phyloP scores from a whole-genome alignment of 2,888 invertebrate genomes.

The Allygus modestus region DNA sequence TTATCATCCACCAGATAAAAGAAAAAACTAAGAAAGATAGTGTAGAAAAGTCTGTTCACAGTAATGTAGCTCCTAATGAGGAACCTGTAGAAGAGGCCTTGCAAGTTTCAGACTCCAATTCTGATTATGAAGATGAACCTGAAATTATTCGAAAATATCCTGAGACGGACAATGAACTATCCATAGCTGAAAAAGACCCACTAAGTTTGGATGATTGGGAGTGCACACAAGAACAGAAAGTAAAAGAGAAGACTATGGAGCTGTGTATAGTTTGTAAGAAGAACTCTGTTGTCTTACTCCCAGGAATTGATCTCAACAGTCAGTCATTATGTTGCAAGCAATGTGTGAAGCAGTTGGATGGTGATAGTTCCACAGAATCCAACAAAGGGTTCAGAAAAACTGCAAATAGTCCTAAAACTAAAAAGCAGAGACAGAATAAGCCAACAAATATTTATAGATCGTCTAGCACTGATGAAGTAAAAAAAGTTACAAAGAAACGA shows the following conservation, averaged over 20 bases:
- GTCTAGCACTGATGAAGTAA: conserved; percentile 15
- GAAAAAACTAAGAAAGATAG: conserved; percentile 42
- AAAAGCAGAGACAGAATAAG: background rate
- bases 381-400: background rate
- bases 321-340: conserved; percentile 61
- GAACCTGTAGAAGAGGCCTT: background rate
- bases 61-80: background rate
- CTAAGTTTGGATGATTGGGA: conserved; percentile 64
- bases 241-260: conserved; percentile 59
- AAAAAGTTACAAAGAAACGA: background rate
- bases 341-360: conserved; percentile 58
- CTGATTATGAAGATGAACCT: conserved; percentile 47
- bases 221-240: conserved; percentile 57
- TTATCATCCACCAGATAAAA: conserved; percentile 46
- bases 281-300: conserved; percentile 56
- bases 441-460: background rate
- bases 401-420: conserved; percentile 2
- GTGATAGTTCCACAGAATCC: background rate
- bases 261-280: conserved; percentile 63
- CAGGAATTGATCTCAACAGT: conserved; percentile 38
- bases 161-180: conserved; percentile 3
- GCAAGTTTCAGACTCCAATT: conserved; percentile 33
- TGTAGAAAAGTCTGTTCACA: background rate
- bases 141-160: conserved; percentile 45
- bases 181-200: conserved; percentile 62